Percentiles rank a stretch among this genome's conserved stretches.
phyloP scores from a whole-genome alignment of 1,140 invertebrate genomes.

The Pectinophora gossypiella region DNA sequence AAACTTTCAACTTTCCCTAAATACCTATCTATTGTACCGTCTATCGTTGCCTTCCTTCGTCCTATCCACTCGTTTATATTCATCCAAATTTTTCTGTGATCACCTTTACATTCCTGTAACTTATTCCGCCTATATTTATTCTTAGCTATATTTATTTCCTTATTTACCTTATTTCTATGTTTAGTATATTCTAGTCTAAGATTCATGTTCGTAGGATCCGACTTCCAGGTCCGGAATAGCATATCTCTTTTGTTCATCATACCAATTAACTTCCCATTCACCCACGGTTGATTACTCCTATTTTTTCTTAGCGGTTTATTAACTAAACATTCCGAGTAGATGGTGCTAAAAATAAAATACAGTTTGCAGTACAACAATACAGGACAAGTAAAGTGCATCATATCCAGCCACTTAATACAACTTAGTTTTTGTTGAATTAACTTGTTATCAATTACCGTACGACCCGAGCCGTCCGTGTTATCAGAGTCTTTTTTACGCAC shows the following conservation, averaged over 20 bases:
- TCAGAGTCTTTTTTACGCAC: no score
- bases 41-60: background rate
- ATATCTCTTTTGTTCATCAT: background rate
- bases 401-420: background rate
- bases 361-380: background rate
- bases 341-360: background rate
- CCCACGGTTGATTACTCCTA: background rate
- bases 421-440: background rate
- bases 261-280: background rate
- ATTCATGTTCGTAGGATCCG: background rate
- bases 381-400: background rate
- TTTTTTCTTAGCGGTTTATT: background rate
- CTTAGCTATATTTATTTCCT: background rate
- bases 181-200: background rate
- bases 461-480: background rate
- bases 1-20: background rate
- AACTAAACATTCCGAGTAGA: background rate
- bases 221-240: background rate
- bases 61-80: background rate
- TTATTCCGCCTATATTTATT: no score
- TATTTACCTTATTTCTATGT: constrained; percentile 1
- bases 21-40: background rate
- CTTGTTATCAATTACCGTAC: background rate
- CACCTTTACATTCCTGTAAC: background rate
- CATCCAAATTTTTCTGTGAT: no score